phyloP scores from a whole-genome alignment of 2,797 vertebrate species.

The Scomberomorus guttatus region DNA sequence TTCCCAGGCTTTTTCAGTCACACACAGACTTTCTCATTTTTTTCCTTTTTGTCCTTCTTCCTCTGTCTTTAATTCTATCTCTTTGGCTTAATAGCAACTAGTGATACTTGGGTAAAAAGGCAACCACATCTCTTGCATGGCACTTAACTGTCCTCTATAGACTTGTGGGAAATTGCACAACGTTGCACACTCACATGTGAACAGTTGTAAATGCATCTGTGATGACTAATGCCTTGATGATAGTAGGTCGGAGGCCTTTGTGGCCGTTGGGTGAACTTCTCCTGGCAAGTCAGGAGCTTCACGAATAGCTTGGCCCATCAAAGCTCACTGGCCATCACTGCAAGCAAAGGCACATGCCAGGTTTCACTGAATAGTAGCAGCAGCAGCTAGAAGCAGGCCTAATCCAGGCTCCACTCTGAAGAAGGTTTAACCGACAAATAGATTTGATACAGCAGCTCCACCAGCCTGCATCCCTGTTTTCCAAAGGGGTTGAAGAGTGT shows the following conservation, averaged over 20 bases:
- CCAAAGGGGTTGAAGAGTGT: constrained; percentile 55
- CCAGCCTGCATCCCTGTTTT: constrained; percentile 54
- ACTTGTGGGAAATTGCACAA: constrained; percentile 31
- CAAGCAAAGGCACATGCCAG: constrained; percentile 30
- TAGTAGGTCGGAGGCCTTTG: constrained; percentile 33
- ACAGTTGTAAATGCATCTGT: constrained; percentile 3
- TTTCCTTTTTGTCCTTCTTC: neutral
- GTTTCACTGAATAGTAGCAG: constrained; percentile 46
- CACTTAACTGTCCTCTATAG: neutral
- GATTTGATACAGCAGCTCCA: constrained; percentile 68
- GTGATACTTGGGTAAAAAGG: constrained; percentile 21
- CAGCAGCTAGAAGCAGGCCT: constrained; percentile 47
- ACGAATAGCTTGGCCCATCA: constrained; percentile 45
- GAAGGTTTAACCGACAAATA: constrained; percentile 68
- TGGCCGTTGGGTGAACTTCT: constrained; percentile 61
- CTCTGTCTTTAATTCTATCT: constrained; percentile 11
- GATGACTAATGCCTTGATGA: constrained; percentile 27
- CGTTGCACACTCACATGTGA: constrained; percentile 7
- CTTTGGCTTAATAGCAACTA: constrained; percentile 4
- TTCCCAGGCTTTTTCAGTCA: constrained; percentile 61
- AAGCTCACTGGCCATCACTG: constrained; percentile 24
- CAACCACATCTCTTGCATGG: constrained; percentile 2
- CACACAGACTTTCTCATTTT: neutral
- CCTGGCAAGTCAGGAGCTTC: constrained; percentile 43
- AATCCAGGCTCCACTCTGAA: constrained; percentile 61